These are phyloP conservation scores for Hypomecis atomaria DNA, from an alignment of 2,888 invertebrate species.

Conservation along the genomic window DNA sequence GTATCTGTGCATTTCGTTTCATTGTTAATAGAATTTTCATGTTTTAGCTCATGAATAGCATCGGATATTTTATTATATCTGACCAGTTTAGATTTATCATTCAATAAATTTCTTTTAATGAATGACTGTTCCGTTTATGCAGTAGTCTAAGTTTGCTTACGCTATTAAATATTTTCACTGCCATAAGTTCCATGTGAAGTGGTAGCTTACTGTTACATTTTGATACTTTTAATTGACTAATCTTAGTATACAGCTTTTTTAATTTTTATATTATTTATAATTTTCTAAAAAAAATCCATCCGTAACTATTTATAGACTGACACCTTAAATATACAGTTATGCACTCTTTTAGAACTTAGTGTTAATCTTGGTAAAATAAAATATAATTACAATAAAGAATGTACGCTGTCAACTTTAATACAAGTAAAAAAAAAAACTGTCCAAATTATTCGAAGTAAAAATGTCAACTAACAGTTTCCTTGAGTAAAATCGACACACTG, in stretches of 20 bases:
- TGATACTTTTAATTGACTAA: constrained; percentile 24
- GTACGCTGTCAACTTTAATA: constrained; percentile 20
- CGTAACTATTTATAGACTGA: constrained; percentile 82
- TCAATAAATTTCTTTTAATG: constrained; percentile 17
- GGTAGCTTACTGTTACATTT: constrained; percentile 22
- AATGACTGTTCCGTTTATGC: constrained; percentile 32
- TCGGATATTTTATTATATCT: constrained; percentile 3
- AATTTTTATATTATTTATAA: constrained; percentile 49
- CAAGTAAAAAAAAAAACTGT: background rate
- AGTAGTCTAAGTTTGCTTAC: constrained; percentile 51
- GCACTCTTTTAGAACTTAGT: constrained; percentile 76
- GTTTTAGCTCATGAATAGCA: constrained; percentile 5
- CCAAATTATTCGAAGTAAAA: background rate
- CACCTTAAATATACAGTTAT: constrained; percentile 77
- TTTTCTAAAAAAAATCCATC: constrained; percentile 75
- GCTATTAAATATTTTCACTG: constrained; percentile 49
- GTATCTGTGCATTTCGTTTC: constrained; percentile 11
- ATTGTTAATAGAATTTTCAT: constrained; percentile 4
- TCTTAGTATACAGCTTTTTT: constrained; percentile 33
- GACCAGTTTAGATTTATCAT: background rate
- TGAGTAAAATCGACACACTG: too few relatives aligned
- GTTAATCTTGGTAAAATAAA: constrained; percentile 61
- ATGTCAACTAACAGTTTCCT: too few relatives aligned
- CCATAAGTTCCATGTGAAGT: constrained; percentile 28
- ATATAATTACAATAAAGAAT: constrained; percentile 52